These are phyloP conservation scores for Cephus sareptanus DNA, from an alignment of 2,888 invertebrate genomes.

Conservation along the genomic window DNA sequence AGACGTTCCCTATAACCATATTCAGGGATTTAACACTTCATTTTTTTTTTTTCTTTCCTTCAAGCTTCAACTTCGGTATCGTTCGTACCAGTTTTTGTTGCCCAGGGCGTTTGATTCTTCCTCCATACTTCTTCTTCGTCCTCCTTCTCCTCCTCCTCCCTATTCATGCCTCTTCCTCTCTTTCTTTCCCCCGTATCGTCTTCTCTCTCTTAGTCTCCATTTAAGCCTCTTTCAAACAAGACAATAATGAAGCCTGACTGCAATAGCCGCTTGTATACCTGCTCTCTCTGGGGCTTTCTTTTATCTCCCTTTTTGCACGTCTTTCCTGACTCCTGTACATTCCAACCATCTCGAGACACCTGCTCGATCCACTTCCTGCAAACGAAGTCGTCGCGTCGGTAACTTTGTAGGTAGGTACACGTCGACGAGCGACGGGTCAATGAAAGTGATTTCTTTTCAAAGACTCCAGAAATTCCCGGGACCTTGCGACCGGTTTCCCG, in stretches of 20 bases:
- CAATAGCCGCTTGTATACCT: not conserved
- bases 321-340: not conserved
- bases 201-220: constrained; percentile 10
- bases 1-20: not conserved
- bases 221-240: constrained; percentile 29
- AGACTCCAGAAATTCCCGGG: not conserved
- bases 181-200: not conserved
- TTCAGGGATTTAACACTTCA: not conserved
- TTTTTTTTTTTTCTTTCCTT: constrained; percentile 2
- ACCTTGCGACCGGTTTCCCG: constrained; percentile 1
- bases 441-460: constrained; percentile 2
- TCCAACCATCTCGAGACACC: not conserved
- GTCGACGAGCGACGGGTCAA: not conserved
- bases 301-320: not conserved
- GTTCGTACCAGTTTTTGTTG: constrained; percentile 43
- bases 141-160: not conserved
- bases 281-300: not conserved
- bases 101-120: constrained; percentile 28
- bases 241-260: not conserved
- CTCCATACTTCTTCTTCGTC: not conserved
- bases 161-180: not conserved
- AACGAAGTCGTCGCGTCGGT: not conserved
- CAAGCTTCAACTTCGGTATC: not conserved
- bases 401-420: not conserved
- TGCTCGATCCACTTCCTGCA: not conserved